Percentiles rank a stretch among this genome's conserved stretches.
Conservation (phyloP, 2,113 vertebrate species). For the Cygnus buccinator region DNA sequence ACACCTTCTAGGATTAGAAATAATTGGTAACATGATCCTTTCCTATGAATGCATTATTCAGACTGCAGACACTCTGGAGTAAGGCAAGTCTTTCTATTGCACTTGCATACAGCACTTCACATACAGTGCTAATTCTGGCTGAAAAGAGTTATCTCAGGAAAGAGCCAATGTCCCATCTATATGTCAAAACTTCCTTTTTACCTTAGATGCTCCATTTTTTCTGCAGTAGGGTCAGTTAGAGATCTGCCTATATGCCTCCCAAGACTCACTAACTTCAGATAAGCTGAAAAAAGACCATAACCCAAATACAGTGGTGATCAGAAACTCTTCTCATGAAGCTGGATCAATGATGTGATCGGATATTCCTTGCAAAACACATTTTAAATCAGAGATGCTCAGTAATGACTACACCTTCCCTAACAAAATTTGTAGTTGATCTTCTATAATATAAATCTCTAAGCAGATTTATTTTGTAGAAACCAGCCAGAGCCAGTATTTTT, state of each 20-base stretch:
- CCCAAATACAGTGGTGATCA: no score
- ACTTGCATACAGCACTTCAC: not conserved
- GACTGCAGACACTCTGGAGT: not conserved
- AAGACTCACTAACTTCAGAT: not conserved
- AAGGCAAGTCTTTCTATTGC: not conserved
- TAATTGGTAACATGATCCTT: conserved; percentile 36
- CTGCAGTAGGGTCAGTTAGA: not conserved
- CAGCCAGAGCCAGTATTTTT: not conserved
- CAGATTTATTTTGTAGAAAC: not conserved
- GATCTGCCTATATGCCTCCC: not conserved
- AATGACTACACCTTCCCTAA: not conserved
- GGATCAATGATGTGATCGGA: not conserved
- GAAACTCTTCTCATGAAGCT: not conserved
- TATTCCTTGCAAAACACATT: not conserved
- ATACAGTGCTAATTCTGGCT: not conserved
- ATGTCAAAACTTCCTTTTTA: not conserved
- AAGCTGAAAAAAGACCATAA: not conserved
- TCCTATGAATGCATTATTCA: not conserved
- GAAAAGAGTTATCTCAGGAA: not conserved
- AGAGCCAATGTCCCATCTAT: not conserved
- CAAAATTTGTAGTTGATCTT: not conserved
- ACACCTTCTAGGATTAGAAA: conserved; percentile 44
- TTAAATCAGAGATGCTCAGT: not conserved
- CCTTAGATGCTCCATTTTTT: not conserved
- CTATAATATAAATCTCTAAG: not conserved